phyloP scores from a whole-genome alignment of 37 sponge, comb jelly and placozoan genomes.

The Aplysina aerophoba region DNA sequence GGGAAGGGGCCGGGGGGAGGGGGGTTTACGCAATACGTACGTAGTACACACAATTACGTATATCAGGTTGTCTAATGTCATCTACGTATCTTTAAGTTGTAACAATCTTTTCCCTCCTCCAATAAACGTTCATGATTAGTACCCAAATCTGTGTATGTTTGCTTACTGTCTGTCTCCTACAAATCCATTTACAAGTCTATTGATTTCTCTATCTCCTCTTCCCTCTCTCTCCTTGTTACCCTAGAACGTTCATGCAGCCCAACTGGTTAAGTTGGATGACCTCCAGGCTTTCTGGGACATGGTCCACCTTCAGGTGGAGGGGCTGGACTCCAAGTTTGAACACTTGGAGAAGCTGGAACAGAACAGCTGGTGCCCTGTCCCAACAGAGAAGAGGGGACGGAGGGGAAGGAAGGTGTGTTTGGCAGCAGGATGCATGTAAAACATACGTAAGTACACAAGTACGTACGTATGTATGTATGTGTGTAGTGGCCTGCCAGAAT shows the following conservation, averaged over 20 bases:
- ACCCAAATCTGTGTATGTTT: too few relatives aligned
- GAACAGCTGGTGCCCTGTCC: conserved; percentile 50
- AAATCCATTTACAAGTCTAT: too few relatives aligned
- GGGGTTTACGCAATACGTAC: not conserved
- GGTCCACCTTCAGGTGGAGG: conserved; percentile 81
- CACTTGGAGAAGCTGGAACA: conserved; percentile 45
- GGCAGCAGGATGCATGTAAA: not conserved
- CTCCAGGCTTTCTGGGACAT: conserved; percentile 90
- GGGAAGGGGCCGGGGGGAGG: not conserved
- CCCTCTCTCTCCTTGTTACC: not conserved
- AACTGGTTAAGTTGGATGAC: conserved; percentile 46
- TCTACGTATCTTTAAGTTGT: too few relatives aligned
- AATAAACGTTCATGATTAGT: too few relatives aligned
- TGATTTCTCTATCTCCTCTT: not conserved
- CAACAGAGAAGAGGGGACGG: conserved; percentile 12
- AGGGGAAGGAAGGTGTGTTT: conserved; percentile 5
- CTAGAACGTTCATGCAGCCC: conserved; percentile 39
- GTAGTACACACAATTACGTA: too few relatives aligned
- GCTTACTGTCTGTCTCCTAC: not conserved
- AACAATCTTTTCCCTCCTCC: too few relatives aligned
- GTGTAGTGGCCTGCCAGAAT: too few relatives aligned
- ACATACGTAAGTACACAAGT: too few relatives aligned
- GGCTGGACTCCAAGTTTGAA: conserved; percentile 59
- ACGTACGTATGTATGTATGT: too few relatives aligned
- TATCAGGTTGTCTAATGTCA: too few relatives aligned